Evolutionary conservation across 2,113 vertebrate species (phyloP), one percentile per base, ranked within the genome.

Genomic region (Spheniscus mendiculus): DNA sequence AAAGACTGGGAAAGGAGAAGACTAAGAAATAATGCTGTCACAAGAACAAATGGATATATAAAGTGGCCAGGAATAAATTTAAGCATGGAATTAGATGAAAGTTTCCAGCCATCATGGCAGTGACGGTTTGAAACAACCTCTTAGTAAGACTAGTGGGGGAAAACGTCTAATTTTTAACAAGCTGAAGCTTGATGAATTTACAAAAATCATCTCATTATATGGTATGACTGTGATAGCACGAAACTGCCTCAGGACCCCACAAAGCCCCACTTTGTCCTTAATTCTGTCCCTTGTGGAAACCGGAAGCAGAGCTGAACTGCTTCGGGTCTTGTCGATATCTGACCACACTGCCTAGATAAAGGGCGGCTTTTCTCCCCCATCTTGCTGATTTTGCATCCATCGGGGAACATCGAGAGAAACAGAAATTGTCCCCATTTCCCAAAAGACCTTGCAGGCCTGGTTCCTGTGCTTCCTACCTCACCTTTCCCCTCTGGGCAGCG

Each of bases 401-500:
- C 42, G 30, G 34, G 53, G 22, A 74, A 23, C 27, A 62, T 8
- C 0, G 1, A 61, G 45, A 89, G 47, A 85, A 61, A 38, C 12
- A 34, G 58, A 44, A 50, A 30, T 26, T 69, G 36, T 56, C 36
- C 22, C 27, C 0, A 0, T 69, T 85, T 69, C 53, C 62, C 47
- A 58, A 38, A 72, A 49, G 47, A 61, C 36, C 40, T 59, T 27
- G 29, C 0, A 0, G 67, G 6, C 12, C 0, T 0, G 23, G 36
- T 56, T 85, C 27, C 61, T 3, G 3, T 55, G 26, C 38, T 42
- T 59, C 25, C 52, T 29, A 7, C 55, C 30, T 42, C 55, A 4
- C 38, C 1, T 1, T 26, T 40, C 22, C 23, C 9, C 42, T 27
- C 40, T 15, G 34, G 59, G 82, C 55, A 69, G 67, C 0, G 3